These are phyloP conservation scores for Vanacampus margaritifer DNA, from an alignment of 2,113 vertebrate genomes.

Conservation along the genomic window DNA sequence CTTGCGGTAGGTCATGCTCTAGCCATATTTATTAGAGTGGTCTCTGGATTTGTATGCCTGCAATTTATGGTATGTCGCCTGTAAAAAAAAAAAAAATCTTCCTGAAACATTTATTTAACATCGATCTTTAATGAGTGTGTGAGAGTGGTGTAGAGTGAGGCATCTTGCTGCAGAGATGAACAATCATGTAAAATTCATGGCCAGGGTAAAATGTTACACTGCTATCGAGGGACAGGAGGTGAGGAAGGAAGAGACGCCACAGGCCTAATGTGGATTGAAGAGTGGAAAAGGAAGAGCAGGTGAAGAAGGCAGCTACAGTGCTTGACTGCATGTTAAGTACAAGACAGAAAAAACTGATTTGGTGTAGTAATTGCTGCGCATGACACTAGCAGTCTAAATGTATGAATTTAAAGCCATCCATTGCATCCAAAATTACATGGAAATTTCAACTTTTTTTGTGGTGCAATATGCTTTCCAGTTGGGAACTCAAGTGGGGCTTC, in stretches of 20 bases:
- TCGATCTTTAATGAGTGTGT: constrained; percentile 52
- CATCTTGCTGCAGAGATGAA: constrained; percentile 36
- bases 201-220: constrained; percentile 54
- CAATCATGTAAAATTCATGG: constrained; percentile 62
- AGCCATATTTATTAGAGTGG: constrained; percentile 10
- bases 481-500: too few species aligned
- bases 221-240: constrained; percentile 41
- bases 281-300: constrained; percentile 13
- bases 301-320: not conserved
- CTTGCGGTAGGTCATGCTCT: constrained; percentile 1
- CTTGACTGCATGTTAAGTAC: constrained; percentile 9
- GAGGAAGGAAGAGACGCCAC: constrained; percentile 37
- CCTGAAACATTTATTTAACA: constrained; percentile 59
- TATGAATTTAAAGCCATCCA: not conserved
- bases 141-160: constrained; percentile 13
- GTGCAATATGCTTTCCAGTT: not conserved
- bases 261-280: constrained; percentile 33
- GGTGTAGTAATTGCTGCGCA: not conserved
- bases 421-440: not conserved
- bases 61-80: constrained; percentile 18
- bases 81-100: constrained; percentile 31
- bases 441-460: not conserved
- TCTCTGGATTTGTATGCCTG: constrained; percentile 26
- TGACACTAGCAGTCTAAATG: not conserved
- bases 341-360: constrained; percentile 9